Conservation (phyloP, 2,888 invertebrate genomes). For the Cryptocephalus primarius region DNA sequence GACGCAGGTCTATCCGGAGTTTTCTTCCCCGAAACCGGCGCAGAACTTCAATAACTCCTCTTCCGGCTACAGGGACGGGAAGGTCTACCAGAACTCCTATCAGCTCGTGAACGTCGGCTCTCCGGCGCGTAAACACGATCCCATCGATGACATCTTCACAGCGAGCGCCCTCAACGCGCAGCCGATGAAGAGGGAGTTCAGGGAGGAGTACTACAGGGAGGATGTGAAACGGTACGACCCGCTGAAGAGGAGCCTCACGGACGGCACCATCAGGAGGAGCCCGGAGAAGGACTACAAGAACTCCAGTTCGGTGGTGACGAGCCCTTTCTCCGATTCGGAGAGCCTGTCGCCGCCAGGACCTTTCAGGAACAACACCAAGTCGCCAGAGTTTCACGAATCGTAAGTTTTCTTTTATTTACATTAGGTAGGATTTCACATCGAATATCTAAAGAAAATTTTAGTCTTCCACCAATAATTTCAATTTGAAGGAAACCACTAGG, state of each 20-base stretch:
- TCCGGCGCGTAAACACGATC: conserved; percentile 21
- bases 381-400: conserved; percentile 41
- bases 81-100: conserved; percentile 14
- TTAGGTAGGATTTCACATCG: too few species aligned
- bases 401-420: too few species aligned
- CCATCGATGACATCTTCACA: conserved; percentile 38
- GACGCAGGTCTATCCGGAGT: conserved; percentile 32
- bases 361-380: conserved; percentile 31
- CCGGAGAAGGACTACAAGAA: conserved; percentile 27
- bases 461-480: too few species aligned
- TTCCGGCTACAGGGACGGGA: conserved; percentile 22
- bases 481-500: too few species aligned
- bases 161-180: conserved; percentile 32
- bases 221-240: conserved; percentile 32
- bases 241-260: conserved; percentile 34
- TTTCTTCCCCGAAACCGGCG: conserved; percentile 22
- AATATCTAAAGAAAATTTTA: too few species aligned
- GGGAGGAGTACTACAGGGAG: conserved; percentile 34
- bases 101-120: conserved; percentile 7
- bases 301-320: conserved; percentile 22
- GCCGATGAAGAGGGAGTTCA: conserved; percentile 30
- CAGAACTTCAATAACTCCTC: conserved; percentile 14
- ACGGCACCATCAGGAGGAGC: conserved; percentile 30
- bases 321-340: conserved; percentile 36
- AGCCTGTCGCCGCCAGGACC: conserved; percentile 35